Base-by-base conservation (phyloP, 2,797 vertebrate species). In the Lemur catta region DNA sequence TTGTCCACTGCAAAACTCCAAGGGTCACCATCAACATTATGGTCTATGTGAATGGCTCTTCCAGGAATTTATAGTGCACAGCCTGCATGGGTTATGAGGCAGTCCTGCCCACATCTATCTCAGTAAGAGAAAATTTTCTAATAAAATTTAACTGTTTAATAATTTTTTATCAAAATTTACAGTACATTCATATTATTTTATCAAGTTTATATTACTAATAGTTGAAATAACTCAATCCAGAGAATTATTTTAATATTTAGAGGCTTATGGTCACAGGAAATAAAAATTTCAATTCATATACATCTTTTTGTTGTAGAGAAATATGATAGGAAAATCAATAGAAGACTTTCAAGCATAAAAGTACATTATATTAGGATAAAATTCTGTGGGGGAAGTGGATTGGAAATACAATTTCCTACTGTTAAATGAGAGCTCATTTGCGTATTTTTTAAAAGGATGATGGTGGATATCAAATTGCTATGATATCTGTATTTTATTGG, bases 271-370 rank as follows among this genome's bases (percentile, higher is more conserved):
- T 91, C 89, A 92, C 65, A 82, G n/a, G 55, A 96, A 96, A 95
- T 55, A 95, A 95, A 80, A 89, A 86, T 59, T 75, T 95, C 91
- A 93, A 96, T 97, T 94, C 97, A 97, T 98, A 94, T 93, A 94
- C 67, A 96, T 94, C 86, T 90, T 93, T 97, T 90, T 96, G 89
- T 96, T 88, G 41, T 92, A 96, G 75, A 96, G 95, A 96, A 95
- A 30, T 94, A 90, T 95, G 97, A 95, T 96, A 97, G 87, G 33
- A 93, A 97, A 97, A 98, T 97, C 97, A 98, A 97, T 97, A 96
- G 96, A 97, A 97, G 91, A 97, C 95, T 95, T 96, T 97, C 95
- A 97, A 97, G 97, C 97, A 97, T 97, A 97, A 98, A 97, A 98
- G 93, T 92, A 95, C 80, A 97, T 97, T 97, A 97, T 43, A 96